Evolutionary conservation across 2,113 vertebrate genomes (phyloP).

Genomic region (Peucedramus taeniatus): DNA sequence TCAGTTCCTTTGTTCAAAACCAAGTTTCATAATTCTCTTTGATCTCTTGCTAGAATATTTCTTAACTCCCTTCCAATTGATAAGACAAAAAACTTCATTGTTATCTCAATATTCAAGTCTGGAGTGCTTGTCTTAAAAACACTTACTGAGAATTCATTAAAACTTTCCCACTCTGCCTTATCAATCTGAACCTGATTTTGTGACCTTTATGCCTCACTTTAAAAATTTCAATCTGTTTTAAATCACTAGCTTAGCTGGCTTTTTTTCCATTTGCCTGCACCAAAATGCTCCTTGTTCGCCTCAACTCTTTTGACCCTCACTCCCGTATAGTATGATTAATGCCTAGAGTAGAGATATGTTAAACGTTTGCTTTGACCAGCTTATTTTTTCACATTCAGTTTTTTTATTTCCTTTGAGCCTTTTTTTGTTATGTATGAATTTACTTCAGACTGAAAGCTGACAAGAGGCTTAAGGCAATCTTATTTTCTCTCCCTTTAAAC

Average conservation of each 20-base stretch:
- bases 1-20: not conserved
- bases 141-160: conserved; percentile 51
- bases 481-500: not conserved
- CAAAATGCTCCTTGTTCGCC: conserved; percentile 25
- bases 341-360: not conserved
- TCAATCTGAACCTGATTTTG: conserved; percentile 17
- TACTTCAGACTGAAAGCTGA: conserved; percentile 1
- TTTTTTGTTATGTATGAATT: conserved; percentile 50
- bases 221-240: conserved; percentile 49
- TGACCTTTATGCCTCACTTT: conserved; percentile 55
- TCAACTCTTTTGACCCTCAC: conserved; percentile 8
- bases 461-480: conserved; percentile 57
- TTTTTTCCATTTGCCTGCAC: not conserved
- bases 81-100: not conserved
- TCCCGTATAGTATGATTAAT: conserved; percentile 25
- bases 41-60: not conserved
- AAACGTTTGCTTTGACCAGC: conserved; percentile 40
- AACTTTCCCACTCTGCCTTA: conserved; percentile 27
- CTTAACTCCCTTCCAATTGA: not conserved
- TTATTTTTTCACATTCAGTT: conserved; percentile 32
- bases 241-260: not conserved
- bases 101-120: not conserved
- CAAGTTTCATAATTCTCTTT: conserved; percentile 2
- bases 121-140: not conserved
- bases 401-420: not conserved